Conservation (phyloP, 1,140 invertebrate genomes). For the Vanessa atalanta region DNA sequence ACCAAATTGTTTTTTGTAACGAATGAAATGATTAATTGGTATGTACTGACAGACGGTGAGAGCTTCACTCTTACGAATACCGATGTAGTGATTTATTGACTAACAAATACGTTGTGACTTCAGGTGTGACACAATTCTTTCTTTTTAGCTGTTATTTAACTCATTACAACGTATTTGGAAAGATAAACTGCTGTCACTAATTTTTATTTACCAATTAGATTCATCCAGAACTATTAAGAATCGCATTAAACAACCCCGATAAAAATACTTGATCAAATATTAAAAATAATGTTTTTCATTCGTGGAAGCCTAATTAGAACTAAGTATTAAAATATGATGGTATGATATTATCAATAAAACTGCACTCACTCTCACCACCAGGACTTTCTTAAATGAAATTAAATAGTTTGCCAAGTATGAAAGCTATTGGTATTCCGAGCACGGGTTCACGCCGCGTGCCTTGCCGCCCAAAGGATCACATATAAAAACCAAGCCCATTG, state of each 20-base stretch:
- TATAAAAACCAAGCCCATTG: constrained; percentile 82
- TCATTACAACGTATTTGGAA: too few species aligned
- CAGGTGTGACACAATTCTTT: constrained; percentile 2
- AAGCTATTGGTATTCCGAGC: constrained; percentile 62
- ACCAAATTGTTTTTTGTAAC: constrained; percentile 30
- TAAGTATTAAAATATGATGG: neutral
- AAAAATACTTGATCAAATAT: neutral
- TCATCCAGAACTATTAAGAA: neutral
- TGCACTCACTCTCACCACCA: constrained; percentile 70
- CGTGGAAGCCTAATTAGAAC: neutral
- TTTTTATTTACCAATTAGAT: neutral
- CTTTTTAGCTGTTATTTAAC: neutral
- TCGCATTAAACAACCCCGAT: neutral
- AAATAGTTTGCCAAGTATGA: constrained; percentile 76
- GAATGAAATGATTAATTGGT: constrained; percentile 51
- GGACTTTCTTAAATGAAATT: constrained; percentile 80
- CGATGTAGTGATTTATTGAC: constrained; percentile 31
- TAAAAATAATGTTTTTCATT: neutral
- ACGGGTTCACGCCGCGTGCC: constrained; percentile 64
- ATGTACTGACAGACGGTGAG: constrained; percentile 53
- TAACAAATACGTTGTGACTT: neutral
- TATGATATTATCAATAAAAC: constrained; percentile 51
- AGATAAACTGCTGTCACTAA: neutral
- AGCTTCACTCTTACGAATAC: constrained; percentile 46
- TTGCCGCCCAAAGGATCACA: constrained; percentile 76